Evolutionary conservation across 2,113 vertebrate species (phyloP).

Genomic region (Cardinalis cardinalis): DNA sequence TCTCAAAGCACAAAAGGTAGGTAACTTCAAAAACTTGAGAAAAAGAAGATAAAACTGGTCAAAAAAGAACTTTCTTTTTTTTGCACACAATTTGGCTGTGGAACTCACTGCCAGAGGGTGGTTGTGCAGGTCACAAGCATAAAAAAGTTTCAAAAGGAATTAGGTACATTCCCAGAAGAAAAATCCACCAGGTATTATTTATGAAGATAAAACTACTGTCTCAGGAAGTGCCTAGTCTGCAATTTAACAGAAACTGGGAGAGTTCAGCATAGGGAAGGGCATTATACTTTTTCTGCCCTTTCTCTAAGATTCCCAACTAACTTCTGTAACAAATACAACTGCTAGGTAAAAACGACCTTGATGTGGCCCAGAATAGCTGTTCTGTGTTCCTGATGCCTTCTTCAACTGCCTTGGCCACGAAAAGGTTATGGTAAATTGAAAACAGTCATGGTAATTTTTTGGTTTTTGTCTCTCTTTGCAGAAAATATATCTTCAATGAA

Average conservation of each 20-base stretch:
- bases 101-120: background rate
- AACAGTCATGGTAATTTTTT: background rate
- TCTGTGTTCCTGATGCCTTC: background rate
- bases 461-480: background rate
- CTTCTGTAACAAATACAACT: background rate
- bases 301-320: background rate
- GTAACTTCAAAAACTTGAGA: background rate
- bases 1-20: background rate
- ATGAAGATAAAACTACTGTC: background rate
- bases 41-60: background rate
- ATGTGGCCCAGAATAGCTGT: background rate
- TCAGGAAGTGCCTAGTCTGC: background rate
- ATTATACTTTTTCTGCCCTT: background rate
- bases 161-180: background rate
- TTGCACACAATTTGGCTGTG: background rate
- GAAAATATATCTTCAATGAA: background rate
- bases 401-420: background rate
- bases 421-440: background rate
- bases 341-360: background rate
- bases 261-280: background rate
- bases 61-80: background rate
- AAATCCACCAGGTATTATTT: background rate
- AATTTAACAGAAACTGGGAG: background rate
- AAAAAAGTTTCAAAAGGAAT: background rate
- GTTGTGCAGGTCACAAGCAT: background rate